These are phyloP conservation scores for Drosophila austrosaltans DNA, from an alignment of 2,888 invertebrate genomes.

Conservation along the genomic window DNA sequence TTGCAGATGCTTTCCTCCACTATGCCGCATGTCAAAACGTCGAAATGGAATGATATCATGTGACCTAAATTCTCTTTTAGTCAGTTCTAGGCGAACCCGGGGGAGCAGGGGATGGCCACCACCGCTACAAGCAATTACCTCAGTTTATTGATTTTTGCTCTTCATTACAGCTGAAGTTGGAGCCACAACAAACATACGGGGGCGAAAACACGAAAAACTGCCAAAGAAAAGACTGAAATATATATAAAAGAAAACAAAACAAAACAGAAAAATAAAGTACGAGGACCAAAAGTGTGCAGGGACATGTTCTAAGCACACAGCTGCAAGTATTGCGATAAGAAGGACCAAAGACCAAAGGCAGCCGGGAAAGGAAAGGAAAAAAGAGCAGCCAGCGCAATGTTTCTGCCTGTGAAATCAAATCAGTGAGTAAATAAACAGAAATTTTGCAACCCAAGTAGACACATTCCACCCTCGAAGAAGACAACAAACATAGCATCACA, in stretches of 20 bases:
- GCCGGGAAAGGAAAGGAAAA: conserved; percentile 8
- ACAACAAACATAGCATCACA: conserved; percentile 10
- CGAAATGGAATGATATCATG: conserved; percentile 64
- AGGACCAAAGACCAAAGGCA: conserved; percentile 16
- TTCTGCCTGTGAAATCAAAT: conserved; percentile 83
- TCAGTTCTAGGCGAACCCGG: background rate
- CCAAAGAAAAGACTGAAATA: conserved; percentile 60
- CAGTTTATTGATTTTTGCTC: conserved; percentile 63
- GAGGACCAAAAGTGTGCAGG: conserved; percentile 37
- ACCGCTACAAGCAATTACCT: conserved; percentile 57
- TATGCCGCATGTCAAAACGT: conserved; percentile 47
- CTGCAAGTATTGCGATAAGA: conserved; percentile 47
- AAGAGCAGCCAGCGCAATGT: conserved; percentile 69
- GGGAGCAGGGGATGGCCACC: background rate
- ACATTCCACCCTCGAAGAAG: conserved; percentile 52
- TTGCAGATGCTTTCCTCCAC: conserved; percentile 58
- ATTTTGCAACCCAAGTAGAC: conserved; percentile 14
- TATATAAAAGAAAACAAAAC: conserved; percentile 1
- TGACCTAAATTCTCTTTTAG: conserved; percentile 49
- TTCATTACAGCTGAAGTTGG: conserved; percentile 42
- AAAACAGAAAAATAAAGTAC: background rate
- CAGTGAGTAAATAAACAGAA: conserved; percentile 78
- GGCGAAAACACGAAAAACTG: conserved; percentile 62
- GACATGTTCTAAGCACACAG: conserved; percentile 36
- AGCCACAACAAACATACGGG: conserved; percentile 25